A percentile compares a stretch with the other conserved stretches of the same genome.
Evolutionary conservation across 2,888 invertebrate genomes (phyloP).

Genomic region (Phaedon cochleariae): DNA sequence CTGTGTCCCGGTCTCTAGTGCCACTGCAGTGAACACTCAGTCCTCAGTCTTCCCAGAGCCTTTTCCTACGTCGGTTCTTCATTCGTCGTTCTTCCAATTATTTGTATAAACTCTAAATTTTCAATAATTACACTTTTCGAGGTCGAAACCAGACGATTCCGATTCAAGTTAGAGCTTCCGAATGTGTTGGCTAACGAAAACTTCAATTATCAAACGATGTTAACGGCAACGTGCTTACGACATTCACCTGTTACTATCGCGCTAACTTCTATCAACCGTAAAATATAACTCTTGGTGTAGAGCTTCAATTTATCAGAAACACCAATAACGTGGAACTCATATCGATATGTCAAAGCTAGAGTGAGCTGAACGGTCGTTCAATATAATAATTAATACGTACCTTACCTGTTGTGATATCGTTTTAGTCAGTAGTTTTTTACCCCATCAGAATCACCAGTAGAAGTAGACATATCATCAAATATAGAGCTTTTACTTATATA

Average conservation of each 20-base stretch:
- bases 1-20: constrained; percentile 54
- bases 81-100: constrained; percentile 47
- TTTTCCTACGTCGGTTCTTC: constrained; percentile 50
- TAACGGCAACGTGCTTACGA: constrained; percentile 17
- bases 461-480: constrained; percentile 45
- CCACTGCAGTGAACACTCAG: constrained; percentile 50
- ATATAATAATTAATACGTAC: constrained; percentile 45
- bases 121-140: constrained; percentile 8
- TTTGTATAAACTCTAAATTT: constrained; percentile 24
- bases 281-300: neutral
- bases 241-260: constrained; percentile 32
- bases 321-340: constrained; percentile 19
- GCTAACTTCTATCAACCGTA: neutral
- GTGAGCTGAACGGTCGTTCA: constrained; percentile 34
- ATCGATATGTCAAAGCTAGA: constrained; percentile 25
- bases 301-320: constrained; percentile 4
- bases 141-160: constrained; percentile 12
- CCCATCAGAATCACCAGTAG: constrained; percentile 28
- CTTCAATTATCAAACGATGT: neutral
- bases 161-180: neutral
- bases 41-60: constrained; percentile 57
- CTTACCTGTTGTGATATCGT: constrained; percentile 51
- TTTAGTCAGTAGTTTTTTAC: constrained; percentile 34
- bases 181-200: neutral
- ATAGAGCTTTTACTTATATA: constrained; percentile 39